Conservation (phyloP, 1,140 invertebrate species). For the Aphaenogaster rudis region DNA sequence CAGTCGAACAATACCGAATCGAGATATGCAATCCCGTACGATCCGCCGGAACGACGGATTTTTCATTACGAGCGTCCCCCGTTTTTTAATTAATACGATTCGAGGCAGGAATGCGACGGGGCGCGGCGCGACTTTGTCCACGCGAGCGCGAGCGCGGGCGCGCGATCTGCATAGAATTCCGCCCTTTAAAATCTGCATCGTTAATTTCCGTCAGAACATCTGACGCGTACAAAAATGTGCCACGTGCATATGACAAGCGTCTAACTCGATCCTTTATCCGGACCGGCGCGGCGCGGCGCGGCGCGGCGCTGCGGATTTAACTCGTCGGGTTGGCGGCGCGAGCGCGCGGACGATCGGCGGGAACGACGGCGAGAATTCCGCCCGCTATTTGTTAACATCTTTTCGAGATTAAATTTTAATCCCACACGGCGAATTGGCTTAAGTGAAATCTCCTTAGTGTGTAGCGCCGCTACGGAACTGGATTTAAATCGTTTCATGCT, state of each 20-base stretch:
- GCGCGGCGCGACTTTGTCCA: constrained; percentile 24
- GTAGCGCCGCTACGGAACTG: constrained; percentile 53
- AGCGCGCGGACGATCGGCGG: constrained; percentile 33
- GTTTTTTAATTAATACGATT: constrained; percentile 64
- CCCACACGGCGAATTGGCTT: constrained; percentile 59
- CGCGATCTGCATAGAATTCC: constrained; percentile 51
- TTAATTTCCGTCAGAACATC: constrained; percentile 62
- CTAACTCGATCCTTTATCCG: constrained; percentile 61
- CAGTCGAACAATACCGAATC: constrained; percentile 49
- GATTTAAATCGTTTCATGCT: constrained; percentile 65
- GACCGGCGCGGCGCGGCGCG: not conserved
- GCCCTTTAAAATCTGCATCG: constrained; percentile 64
- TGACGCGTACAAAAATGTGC: constrained; percentile 62
- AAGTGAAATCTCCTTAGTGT: constrained; percentile 60
- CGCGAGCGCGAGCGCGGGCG: constrained; percentile 13
- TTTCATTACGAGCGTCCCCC: constrained; percentile 43
- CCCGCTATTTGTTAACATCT: constrained; percentile 62
- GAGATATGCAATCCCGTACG: constrained; percentile 44
- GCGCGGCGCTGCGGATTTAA: constrained; percentile 16
- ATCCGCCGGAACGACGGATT: constrained; percentile 35
- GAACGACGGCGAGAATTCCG: constrained; percentile 26
- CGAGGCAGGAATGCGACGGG: constrained; percentile 41
- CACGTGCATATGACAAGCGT: constrained; percentile 63
- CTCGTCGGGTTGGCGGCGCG: constrained; percentile 8
- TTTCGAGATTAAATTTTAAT: constrained; percentile 64